phyloP scores from a whole-genome alignment of 1,140 invertebrate species.

The Anoplolepis gracilipes region DNA sequence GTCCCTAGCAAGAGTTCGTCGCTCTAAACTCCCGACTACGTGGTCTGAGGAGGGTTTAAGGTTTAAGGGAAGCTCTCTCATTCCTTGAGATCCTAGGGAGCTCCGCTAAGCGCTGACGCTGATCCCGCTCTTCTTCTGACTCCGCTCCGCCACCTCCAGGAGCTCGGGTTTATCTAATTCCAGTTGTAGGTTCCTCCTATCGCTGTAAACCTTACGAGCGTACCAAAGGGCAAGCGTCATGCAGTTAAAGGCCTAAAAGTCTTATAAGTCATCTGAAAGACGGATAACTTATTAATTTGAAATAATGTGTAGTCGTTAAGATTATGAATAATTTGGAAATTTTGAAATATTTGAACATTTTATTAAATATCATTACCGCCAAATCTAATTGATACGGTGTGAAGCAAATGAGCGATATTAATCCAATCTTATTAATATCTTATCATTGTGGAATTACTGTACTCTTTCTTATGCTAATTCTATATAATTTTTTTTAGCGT shows the following conservation, averaged over 20 bases:
- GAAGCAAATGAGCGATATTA: background rate
- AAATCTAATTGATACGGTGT: background rate
- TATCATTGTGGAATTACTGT: too few species aligned
- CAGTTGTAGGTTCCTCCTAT: conserved; percentile 78
- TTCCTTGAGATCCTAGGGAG: conserved; percentile 79
- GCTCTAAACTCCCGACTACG: conserved; percentile 82
- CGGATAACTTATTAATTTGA: conserved; percentile 23
- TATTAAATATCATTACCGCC: background rate
- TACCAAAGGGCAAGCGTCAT: conserved; percentile 47
- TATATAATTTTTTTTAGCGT: background rate
- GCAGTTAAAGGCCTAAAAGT: conserved; percentile 52
- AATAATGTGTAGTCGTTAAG: conserved; percentile 18
- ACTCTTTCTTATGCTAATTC: too few species aligned
- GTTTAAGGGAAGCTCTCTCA: conserved; percentile 81
- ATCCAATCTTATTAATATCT: background rate
- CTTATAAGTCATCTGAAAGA: conserved; percentile 47
- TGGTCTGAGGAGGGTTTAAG: conserved; percentile 83
- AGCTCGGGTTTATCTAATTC: conserved; percentile 84
- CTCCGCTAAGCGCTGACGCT: conserved; percentile 82
- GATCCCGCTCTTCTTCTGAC: conserved; percentile 82
- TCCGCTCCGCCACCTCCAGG: conserved; percentile 71
- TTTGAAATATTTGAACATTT: background rate
- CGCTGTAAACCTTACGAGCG: conserved; percentile 66
- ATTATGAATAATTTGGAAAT: background rate
- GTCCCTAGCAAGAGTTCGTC: conserved; percentile 75